Evolutionary conservation across 2,113 vertebrate genomes (phyloP).

Genomic region (Fulica atra): DNA sequence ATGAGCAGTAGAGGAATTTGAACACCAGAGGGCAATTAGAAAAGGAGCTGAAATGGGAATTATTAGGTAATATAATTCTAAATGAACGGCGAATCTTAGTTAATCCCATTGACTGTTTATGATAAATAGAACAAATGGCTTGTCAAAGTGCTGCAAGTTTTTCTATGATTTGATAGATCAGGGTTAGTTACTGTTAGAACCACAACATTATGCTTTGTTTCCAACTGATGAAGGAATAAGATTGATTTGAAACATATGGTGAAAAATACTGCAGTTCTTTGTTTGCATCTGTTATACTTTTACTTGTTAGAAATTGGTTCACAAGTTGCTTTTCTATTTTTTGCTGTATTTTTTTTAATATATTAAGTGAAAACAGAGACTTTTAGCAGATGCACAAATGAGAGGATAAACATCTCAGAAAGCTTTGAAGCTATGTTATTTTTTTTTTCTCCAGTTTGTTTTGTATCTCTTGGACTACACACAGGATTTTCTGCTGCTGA

Average conservation of each 20-base stretch:
- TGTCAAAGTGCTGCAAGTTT: constrained; percentile 34
- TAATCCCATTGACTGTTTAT: not conserved
- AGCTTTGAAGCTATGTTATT: constrained; percentile 45
- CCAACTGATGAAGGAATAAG: constrained; percentile 67
- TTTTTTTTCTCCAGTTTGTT: constrained; percentile 60
- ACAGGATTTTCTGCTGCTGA: constrained; percentile 26
- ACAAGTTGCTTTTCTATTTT: constrained; percentile 57
- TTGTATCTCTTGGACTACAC: constrained; percentile 54
- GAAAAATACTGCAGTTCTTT: constrained; percentile 58
- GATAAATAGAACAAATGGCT: constrained; percentile 1
- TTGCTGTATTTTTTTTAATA: constrained; percentile 48
- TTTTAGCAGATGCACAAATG: constrained; percentile 63
- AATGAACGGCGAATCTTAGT: not conserved
- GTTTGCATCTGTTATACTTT: constrained; percentile 69
- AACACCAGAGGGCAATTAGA: constrained; percentile 41
- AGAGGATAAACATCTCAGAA: constrained; percentile 69
- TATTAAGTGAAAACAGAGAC: constrained; percentile 69
- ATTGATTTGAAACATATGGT: constrained; percentile 74
- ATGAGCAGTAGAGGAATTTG: not conserved
- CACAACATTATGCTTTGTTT: constrained; percentile 65
- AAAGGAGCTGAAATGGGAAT: not conserved
- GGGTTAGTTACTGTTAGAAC: constrained; percentile 47
- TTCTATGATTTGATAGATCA: constrained; percentile 55
- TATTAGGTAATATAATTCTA: constrained; percentile 7
- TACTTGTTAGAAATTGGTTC: constrained; percentile 70